These are phyloP conservation scores for Asteroscopus sphinx DNA, from an alignment of 2,888 invertebrate genomes.

Conservation along the genomic window DNA sequence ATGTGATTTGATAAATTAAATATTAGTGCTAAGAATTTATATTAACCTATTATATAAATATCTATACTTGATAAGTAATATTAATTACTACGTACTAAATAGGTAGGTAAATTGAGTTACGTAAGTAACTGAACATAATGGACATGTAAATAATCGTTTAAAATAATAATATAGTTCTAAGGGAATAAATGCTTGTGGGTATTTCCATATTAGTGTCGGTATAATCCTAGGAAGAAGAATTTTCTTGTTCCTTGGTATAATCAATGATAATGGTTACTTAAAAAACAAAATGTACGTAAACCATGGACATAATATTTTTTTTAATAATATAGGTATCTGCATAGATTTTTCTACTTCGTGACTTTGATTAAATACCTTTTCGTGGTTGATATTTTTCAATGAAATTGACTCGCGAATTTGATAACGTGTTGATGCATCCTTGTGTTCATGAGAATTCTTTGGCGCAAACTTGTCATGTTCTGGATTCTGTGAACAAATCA, in stretches of 20 bases:
- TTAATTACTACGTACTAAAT: neutral
- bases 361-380: too few species aligned
- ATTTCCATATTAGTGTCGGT: too few species aligned
- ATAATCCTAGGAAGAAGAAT: too few species aligned
- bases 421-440: conserved; percentile 37
- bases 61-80: neutral
- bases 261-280: conserved; percentile 4
- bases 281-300: conserved; percentile 15
- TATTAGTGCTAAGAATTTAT: too few species aligned
- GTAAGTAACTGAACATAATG: neutral
- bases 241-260: too few species aligned
- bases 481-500: conserved; percentile 60
- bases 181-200: conserved; percentile 37
- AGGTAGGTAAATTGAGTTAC: conserved; percentile 1
- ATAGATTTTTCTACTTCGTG: too few species aligned
- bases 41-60: too few species aligned
- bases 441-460: conserved; percentile 76
- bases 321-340: too few species aligned
- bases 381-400: conserved; percentile 26
- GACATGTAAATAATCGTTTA: conserved; percentile 7
- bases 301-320: too few species aligned
- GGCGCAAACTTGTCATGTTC: conserved; percentile 65
- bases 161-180: conserved; percentile 1
- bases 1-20: too few species aligned
- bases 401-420: conserved; percentile 53